A percentile compares a stretch with the other conserved stretches of the same genome.
Evolutionary conservation across 92 coral and sea anemone genomes (phyloP).

Genomic region (Parazoanthus atlanticus): DNA sequence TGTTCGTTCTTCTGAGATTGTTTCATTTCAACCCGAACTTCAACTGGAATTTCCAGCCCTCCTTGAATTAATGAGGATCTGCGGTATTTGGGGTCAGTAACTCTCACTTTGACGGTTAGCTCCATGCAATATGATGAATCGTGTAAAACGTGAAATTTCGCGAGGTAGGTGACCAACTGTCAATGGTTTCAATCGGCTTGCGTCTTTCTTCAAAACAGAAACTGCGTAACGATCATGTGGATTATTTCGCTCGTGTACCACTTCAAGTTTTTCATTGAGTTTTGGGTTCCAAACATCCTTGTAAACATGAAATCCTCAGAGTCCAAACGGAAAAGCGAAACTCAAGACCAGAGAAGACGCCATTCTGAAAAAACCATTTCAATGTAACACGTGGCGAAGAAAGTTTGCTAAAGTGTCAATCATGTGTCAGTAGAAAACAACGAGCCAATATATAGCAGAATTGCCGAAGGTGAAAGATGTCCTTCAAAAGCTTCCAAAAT

Average conservation of each 20-base stretch:
- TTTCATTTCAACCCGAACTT: background rate
- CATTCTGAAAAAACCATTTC: conserved; percentile 10
- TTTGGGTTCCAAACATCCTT: background rate
- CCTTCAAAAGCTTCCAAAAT: background rate
- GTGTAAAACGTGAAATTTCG: background rate
- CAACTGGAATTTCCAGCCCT: conserved; percentile 2
- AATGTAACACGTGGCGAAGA: background rate
- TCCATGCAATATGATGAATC: background rate
- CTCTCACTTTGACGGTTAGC: background rate
- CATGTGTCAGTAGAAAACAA: conserved; percentile 2
- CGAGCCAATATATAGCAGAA: conserved; percentile 1
- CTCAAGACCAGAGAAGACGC: background rate
- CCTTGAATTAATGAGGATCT: too few relatives aligned
- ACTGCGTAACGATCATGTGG: background rate
- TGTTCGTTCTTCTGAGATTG: conserved; percentile 9
- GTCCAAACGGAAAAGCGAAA: background rate
- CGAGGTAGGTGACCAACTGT: background rate
- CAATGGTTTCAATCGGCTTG: conserved; percentile 3
- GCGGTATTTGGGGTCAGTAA: background rate
- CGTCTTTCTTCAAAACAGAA: background rate
- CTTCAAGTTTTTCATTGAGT: background rate
- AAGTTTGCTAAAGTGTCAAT: conserved; percentile 9
- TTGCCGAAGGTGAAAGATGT: too few relatives aligned
- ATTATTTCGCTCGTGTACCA: background rate
- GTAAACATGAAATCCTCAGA: background rate